Conservation (phyloP, 2,113 vertebrate genomes). For the Amazona vittata region DNA sequence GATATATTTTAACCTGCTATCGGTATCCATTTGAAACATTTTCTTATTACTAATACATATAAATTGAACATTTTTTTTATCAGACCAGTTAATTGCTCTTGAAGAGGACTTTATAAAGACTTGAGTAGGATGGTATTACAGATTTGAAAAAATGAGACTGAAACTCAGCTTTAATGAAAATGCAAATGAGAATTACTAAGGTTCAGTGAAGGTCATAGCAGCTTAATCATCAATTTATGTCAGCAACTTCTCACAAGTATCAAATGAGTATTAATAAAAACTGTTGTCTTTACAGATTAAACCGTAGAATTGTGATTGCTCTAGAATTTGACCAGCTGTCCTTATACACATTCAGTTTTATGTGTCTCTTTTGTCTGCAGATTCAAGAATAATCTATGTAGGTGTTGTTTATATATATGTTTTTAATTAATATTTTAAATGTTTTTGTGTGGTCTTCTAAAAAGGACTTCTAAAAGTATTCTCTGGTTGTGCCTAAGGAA, state of each 20-base stretch:
- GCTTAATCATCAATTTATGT: conserved; percentile 66
- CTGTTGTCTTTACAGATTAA: conserved; percentile 73
- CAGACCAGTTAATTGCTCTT: conserved; percentile 56
- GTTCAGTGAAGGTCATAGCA: conserved; percentile 65
- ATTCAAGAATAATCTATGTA: not conserved
- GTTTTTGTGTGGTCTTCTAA: not conserved
- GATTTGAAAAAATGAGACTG: conserved; percentile 51
- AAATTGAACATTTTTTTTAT: conserved; percentile 52
- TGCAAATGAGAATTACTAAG: conserved; percentile 57
- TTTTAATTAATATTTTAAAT: not conserved
- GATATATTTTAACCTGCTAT: conserved; percentile 22
- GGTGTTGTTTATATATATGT: not conserved
- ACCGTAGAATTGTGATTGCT: conserved; percentile 42
- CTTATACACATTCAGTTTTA: not conserved
- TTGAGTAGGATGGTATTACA: not conserved
- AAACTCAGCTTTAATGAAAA: conserved; percentile 68
- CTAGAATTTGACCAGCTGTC: conserved; percentile 34
- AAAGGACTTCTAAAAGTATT: not conserved
- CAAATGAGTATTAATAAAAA: conserved; percentile 71
- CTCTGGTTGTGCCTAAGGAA: not conserved
- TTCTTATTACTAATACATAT: not conserved
- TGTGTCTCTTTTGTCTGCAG: not conserved
- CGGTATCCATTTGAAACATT: conserved; percentile 5
- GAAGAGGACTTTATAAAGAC: conserved; percentile 18
- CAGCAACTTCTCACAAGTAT: conserved; percentile 62